These are phyloP conservation scores for Fulica atra DNA, from an alignment of 2,113 vertebrate genomes.

Conservation along the genomic window DNA sequence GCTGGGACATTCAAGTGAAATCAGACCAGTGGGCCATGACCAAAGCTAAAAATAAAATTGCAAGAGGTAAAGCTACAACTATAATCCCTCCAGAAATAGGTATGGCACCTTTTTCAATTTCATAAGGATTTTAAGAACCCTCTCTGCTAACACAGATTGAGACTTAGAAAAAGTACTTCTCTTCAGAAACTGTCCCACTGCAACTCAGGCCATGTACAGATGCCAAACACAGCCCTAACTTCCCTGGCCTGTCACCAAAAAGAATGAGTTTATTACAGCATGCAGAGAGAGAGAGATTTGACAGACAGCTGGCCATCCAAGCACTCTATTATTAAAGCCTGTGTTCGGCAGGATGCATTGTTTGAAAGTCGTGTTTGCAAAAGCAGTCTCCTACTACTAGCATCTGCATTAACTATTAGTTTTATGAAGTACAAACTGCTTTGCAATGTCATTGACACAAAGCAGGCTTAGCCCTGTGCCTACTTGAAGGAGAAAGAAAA, in stretches of 20 bases:
- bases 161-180: not conserved
- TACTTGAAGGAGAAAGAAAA: constrained; percentile 31
- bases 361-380: constrained; percentile 10
- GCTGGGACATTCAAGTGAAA: constrained; percentile 38
- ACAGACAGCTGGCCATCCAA: constrained; percentile 25
- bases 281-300: not conserved
- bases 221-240: not conserved
- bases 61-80: constrained; percentile 4
- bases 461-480: constrained; percentile 1
- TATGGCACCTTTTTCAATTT: constrained; percentile 14
- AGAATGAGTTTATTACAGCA: constrained; percentile 38
- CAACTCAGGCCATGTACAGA: not conserved
- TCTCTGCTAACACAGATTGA: not conserved
- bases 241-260: not conserved
- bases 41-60: constrained; percentile 54
- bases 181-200: not conserved
- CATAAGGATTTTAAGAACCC: not conserved
- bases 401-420: constrained; percentile 37
- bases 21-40: constrained; percentile 24
- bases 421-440: constrained; percentile 41
- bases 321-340: not conserved
- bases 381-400: constrained; percentile 12
- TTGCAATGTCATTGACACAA: constrained; percentile 39
- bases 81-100: constrained; percentile 1
- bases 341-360: constrained; percentile 19